phyloP scores from a whole-genome alignment of 2,113 vertebrate genomes.

The Nibea coibor region DNA sequence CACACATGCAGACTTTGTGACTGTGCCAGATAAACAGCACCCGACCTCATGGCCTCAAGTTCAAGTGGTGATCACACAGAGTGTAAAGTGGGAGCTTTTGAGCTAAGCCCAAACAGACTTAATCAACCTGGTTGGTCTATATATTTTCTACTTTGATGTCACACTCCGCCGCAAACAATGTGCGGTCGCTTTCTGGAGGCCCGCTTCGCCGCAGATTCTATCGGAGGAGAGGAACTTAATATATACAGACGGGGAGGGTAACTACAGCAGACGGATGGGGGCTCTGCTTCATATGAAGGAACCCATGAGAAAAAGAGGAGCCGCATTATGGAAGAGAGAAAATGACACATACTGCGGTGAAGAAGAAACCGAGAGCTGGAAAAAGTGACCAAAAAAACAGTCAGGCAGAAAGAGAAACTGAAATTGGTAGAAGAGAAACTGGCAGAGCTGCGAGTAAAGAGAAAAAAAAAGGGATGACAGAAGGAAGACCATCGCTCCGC shows the following conservation, averaged over 20 bases:
- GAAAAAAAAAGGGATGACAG: conserved; percentile 19
- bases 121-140: conserved; percentile 20
- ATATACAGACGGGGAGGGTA: conserved; percentile 45
- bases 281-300: conserved; percentile 8
- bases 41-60: background rate
- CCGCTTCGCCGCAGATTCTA: conserved; percentile 13
- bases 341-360: conserved; percentile 1
- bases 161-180: conserved; percentile 13
- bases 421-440: conserved; percentile 3
- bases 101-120: conserved; percentile 12
- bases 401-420: conserved; percentile 21
- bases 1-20: background rate
- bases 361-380: conserved; percentile 20
- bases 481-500: conserved; percentile 39
- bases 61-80: background rate
- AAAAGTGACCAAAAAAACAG: conserved; percentile 41
- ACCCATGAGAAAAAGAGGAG: background rate
- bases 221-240: conserved; percentile 33
- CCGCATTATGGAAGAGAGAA: conserved; percentile 4
- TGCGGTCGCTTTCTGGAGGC: conserved; percentile 22
- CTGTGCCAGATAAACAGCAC: conserved; percentile 13
- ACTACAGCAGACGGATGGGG: conserved; percentile 46
- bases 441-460: background rate
- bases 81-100: conserved; percentile 32
- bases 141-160: conserved; percentile 20